phyloP scores from a whole-genome alignment of 2,797 vertebrate species.

The Pipistrellus kuhlii region DNA sequence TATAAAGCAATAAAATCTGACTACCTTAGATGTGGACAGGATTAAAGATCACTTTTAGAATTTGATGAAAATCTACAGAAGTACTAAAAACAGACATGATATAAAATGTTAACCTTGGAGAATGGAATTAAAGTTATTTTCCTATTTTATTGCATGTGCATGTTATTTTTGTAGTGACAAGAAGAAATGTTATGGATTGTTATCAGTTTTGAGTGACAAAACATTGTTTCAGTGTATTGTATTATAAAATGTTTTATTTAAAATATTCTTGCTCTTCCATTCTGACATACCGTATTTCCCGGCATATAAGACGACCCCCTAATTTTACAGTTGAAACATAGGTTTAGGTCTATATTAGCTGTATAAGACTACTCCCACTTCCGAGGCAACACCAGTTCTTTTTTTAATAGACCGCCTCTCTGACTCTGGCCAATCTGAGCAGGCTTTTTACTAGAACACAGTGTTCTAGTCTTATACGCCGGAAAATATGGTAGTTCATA shows the following conservation, averaged over 20 bases:
- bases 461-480: too few relatives aligned
- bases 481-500: background rate
- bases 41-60: background rate
- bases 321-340: too few relatives aligned
- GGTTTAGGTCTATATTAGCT: too few relatives aligned
- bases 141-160: background rate
- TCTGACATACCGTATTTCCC: background rate
- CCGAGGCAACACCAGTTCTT: too few relatives aligned
- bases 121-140: background rate
- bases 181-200: background rate
- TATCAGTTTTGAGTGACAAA: background rate
- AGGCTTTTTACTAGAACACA: too few relatives aligned
- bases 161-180: constrained; percentile 13
- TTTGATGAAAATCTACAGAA: background rate
- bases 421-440: too few relatives aligned
- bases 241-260: constrained; percentile 18
- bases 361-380: too few relatives aligned
- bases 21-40: background rate
- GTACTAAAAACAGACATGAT: background rate
- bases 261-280: background rate
- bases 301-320: too few relatives aligned
- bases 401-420: too few relatives aligned
- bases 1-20: background rate
- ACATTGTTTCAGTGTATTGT: background rate
- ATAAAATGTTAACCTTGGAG: background rate